Evolutionary conservation across 1,140 invertebrate genomes (phyloP).

Genomic region (Dendrolimus kikuchii): DNA sequence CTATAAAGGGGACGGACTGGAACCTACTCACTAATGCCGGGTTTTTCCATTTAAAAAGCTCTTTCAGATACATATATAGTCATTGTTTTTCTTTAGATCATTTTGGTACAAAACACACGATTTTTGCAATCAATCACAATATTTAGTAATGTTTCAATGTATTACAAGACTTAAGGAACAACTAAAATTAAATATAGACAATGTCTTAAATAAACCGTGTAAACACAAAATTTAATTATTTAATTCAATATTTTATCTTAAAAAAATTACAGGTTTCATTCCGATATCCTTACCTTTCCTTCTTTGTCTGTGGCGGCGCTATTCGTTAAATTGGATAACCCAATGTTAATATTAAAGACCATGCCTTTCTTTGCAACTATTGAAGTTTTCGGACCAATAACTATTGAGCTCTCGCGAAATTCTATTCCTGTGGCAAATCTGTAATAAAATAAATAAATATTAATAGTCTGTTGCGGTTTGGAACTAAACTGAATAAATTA

Average conservation of each 20-base stretch:
- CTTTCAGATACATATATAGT: no score
- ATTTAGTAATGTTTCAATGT: no score
- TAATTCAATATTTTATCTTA: neutral
- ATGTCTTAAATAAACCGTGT: no score
- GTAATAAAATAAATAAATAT: conserved; percentile 16
- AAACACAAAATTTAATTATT: conserved; percentile 6
- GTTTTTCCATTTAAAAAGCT: no score
- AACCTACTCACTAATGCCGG: no score
- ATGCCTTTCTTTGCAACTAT: conserved; percentile 92
- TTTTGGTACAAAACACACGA: no score
- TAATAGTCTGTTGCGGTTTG: neutral
- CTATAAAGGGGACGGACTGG: no score
- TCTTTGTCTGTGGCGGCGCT: conserved; percentile 87
- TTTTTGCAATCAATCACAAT: no score
- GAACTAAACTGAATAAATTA: conserved; percentile 5
- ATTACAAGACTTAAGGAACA: no score
- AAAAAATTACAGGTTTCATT: neutral
- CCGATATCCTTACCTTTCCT: conserved; percentile 75
- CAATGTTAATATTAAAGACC: conserved; percentile 97
- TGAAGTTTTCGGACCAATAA: conserved; percentile 92
- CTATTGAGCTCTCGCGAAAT: conserved; percentile 94
- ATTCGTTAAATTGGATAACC: conserved; percentile 91
- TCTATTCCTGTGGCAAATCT: conserved; percentile 97
- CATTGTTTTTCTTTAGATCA: no score
- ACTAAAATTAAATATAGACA: no score